Evolutionary conservation across 2,113 vertebrate genomes (phyloP).

Genomic region (Balaeniceps rex): DNA sequence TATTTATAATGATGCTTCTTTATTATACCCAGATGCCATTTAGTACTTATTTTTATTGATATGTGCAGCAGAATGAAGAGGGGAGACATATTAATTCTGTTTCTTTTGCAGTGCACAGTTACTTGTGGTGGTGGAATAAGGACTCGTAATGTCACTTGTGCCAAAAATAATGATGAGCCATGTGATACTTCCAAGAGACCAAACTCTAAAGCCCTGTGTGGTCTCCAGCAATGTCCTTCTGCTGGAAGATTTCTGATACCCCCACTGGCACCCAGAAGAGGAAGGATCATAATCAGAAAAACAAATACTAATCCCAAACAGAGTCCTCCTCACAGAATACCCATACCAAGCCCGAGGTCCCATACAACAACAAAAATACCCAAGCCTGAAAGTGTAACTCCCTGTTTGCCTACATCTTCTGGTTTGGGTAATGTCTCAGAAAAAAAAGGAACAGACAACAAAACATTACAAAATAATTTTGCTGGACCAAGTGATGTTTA

Average conservation of each 20-base stretch:
- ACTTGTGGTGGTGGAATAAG: conserved; percentile 90
- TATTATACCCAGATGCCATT: not conserved
- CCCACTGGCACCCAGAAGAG: conserved; percentile 46
- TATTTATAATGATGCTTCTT: not conserved
- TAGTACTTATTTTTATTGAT: not conserved
- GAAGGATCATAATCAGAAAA: conserved; percentile 40
- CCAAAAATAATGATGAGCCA: conserved; percentile 69
- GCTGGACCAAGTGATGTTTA: not conserved
- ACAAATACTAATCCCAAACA: not conserved
- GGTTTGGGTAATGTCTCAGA: not conserved
- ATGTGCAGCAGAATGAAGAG: not conserved
- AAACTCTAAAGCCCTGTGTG: conserved; percentile 87
- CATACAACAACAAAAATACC: conserved; percentile 10
- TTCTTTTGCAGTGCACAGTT: conserved; percentile 85
- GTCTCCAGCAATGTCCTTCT: conserved; percentile 86
- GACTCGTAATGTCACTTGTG: conserved; percentile 84
- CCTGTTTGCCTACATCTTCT: not conserved
- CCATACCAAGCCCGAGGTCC: not conserved
- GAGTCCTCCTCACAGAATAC: not conserved
- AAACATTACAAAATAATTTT: conserved; percentile 20
- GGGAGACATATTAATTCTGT: not conserved
- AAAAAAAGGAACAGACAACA: not conserved
- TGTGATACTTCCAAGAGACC: conserved; percentile 85
- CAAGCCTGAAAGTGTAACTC: conserved; percentile 7
- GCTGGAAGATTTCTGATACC: conserved; percentile 49